phyloP scores from a whole-genome alignment of 2,113 vertebrate species.

The Phyllostomus hastatus region DNA sequence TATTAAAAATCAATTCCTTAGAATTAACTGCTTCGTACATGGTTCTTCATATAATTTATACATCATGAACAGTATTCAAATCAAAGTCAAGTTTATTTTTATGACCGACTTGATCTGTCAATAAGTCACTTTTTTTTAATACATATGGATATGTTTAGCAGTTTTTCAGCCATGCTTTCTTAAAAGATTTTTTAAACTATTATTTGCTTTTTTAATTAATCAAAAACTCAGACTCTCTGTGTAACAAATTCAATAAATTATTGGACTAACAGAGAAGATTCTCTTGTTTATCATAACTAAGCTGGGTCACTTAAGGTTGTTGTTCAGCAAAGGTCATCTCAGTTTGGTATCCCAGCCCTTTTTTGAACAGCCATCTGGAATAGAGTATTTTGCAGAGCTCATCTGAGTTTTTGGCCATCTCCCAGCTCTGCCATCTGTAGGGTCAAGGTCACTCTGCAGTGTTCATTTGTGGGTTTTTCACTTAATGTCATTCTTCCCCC shows the following conservation, averaged over 20 bases:
- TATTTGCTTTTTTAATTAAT: conserved; percentile 19
- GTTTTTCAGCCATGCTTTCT: neutral
- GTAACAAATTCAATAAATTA: conserved; percentile 21
- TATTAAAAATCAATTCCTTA: conserved; percentile 34
- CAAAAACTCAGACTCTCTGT: neutral
- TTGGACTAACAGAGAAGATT: neutral
- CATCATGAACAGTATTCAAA: neutral
- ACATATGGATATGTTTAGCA: neutral
- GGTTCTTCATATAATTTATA: neutral
- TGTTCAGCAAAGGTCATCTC: neutral
- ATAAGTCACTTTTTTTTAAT: neutral
- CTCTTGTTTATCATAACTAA: neutral
- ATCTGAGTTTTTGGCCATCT: neutral
- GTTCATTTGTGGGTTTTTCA: neutral
- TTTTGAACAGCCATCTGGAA: conserved; percentile 13
- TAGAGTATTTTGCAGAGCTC: neutral
- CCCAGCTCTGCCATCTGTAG: neutral
- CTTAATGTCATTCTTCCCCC: neutral
- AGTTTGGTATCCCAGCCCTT: neutral
- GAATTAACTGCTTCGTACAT: neutral
- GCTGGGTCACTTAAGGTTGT: neutral
- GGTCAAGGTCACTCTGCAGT: neutral
- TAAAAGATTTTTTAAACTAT: neutral
- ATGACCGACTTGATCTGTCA: neutral
- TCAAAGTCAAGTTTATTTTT: neutral